Base-by-base conservation (phyloP, 1,140 invertebrate genomes). In the Drosophila mauritiana region DNA sequence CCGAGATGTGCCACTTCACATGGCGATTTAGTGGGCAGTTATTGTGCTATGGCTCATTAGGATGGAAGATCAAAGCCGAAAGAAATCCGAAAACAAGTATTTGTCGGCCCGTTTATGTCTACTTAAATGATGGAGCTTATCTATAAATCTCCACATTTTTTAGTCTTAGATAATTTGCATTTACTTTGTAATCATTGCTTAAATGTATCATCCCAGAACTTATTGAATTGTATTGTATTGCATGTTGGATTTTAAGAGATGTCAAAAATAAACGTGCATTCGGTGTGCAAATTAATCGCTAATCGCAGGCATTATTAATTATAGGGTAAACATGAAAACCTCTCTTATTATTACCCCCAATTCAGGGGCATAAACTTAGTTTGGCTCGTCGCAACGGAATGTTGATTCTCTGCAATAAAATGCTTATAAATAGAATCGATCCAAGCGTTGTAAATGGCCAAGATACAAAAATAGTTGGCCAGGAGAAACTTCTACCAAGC, bases 371-470 rank as follows among this genome's bases (percentile, higher is more conserved):
- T 27, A 27, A 37, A 12, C 36, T 8, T 1, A 34, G 34, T 37
- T 69, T 13, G 15, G 42, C 27, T 27, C 45, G 39, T 27, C 39
- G 20, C 37, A 42, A 61, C 67, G 42, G 62, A 42, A 42, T 75
- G 54, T 48, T 54, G 54, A 37, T 55, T 75, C 52, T 40, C 17
- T 43, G 64, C 48, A 73, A 78, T 81, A 75, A 86, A 81, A 78
- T 61, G 59, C 43, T 55, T 81, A 69, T 74, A 75, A 86, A 85
- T 86, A 86, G 77, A 73, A 52, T 20, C 40, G 42, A 56, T 42
- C 56, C 34, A 25, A 51, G 45, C 53, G 51, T 73, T 54, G 55
- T 43, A 69, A 73, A 63, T 62, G 69, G 61, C 52, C 59, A 58
- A 75, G 59, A 75, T 27, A 61, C 57, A 55, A 36, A 68, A 63